A percentile compares a stretch with the other conserved stretches of the same genome.
Conservation (phyloP, 2,797 vertebrate species). For the Urosaurus nigricauda region DNA sequence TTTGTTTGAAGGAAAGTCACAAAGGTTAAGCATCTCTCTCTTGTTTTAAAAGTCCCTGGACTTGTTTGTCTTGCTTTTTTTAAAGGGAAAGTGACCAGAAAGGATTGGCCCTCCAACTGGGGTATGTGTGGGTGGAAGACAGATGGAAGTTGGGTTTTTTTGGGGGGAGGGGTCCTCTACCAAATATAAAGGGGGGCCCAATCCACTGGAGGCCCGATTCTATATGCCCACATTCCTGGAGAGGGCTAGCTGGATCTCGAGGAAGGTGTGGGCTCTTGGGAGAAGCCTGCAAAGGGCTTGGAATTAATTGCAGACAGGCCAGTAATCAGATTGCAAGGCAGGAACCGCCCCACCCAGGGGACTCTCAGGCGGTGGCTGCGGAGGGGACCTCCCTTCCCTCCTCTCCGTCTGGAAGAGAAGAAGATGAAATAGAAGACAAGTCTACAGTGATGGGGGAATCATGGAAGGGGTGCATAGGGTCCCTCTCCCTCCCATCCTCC, state of each 20-base stretch:
- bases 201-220: not conserved
- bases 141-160: too few relatives aligned
- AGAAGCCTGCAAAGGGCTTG: not conserved
- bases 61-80: not conserved
- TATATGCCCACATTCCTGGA: not conserved
- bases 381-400: not conserved
- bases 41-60: not conserved
- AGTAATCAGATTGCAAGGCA: conserved; percentile 27
- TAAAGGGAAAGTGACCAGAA: too few relatives aligned
- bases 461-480: not conserved
- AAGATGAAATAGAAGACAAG: not conserved
- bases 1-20: not conserved
- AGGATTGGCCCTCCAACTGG: too few relatives aligned
- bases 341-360: conserved; percentile 31
- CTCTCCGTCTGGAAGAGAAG: not conserved
- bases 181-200: not conserved
- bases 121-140: too few relatives aligned
- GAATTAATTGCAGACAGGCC: conserved; percentile 39
- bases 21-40: not conserved
- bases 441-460: not conserved
- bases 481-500: not conserved
- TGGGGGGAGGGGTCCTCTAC: not conserved
- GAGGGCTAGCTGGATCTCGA: not conserved
- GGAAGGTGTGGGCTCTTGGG: not conserved
- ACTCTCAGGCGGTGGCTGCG: not conserved